Evolutionary conservation across 2,888 invertebrate species (phyloP).

Genomic region (Empis stercorea): DNA sequence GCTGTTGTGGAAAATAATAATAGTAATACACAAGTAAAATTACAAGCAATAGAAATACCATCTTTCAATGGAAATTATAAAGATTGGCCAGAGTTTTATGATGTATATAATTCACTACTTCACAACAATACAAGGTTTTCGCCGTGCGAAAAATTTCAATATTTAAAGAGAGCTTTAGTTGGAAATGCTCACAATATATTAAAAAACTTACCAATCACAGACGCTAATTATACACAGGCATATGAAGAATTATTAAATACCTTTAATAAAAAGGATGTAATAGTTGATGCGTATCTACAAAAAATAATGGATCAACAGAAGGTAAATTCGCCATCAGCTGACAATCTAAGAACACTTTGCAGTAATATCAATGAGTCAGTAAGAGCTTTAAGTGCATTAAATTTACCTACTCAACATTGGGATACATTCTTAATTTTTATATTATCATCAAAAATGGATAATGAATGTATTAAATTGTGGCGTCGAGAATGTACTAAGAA

Average conservation of each 20-base stretch:
- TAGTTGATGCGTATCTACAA: conserved; percentile 4
- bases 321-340: neutral
- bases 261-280: conserved; percentile 5
- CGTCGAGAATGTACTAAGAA: neutral
- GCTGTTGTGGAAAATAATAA: too few relatives aligned
- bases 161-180: conserved; percentile 1
- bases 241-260: conserved; percentile 1
- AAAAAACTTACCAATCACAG: conserved; percentile 4
- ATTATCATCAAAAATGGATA: conserved; percentile 4
- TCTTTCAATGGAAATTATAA: neutral
- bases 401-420: conserved; percentile 3
- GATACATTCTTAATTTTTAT: conserved; percentile 1
- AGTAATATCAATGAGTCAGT: neutral
- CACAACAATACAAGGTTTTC: neutral
- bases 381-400: conserved; percentile 4
- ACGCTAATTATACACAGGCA: conserved; percentile 4
- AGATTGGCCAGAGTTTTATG: neutral
- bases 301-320: conserved; percentile 6
- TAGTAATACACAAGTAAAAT: neutral
- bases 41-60: neutral
- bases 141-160: conserved; percentile 5
- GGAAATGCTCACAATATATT: conserved; percentile 4
- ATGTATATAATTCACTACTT: neutral
- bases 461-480: conserved; percentile 4
- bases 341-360: neutral